These are phyloP conservation scores for Progne subis DNA, from an alignment of 2,113 vertebrate species.

Conservation along the genomic window DNA sequence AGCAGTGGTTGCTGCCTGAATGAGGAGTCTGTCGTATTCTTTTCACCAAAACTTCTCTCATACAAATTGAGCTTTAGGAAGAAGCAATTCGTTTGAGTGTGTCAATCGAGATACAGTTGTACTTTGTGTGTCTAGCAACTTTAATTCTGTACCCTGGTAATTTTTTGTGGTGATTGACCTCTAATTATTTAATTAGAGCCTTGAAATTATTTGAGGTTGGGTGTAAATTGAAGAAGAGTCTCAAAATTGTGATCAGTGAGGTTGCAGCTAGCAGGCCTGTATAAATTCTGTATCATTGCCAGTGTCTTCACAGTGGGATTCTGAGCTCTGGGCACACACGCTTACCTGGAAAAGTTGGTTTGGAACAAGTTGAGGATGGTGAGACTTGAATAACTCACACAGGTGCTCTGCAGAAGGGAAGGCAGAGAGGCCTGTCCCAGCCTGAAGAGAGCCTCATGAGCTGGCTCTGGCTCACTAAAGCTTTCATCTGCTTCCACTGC, in stretches of 20 bases:
- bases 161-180: not conserved
- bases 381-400: not conserved
- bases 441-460: not conserved
- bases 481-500: not conserved
- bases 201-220: not conserved
- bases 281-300: fast-evolving
- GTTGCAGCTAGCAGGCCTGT: not conserved
- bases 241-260: not conserved
- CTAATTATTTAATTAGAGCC: not conserved
- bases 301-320: not conserved
- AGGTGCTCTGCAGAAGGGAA: not conserved
- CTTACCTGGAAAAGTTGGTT: not conserved
- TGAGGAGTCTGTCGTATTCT: not conserved
- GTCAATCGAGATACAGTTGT: not conserved
- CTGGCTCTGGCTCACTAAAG: not conserved
- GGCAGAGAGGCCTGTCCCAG: not conserved
- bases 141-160: not conserved
- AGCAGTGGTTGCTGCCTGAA: not conserved
- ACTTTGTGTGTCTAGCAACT: not conserved
- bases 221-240: not conserved
- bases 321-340: fast-evolving
- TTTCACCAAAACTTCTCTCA: not conserved
- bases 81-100: not conserved
- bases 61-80: not conserved
- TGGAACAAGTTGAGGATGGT: not conserved